Conservation (phyloP, 1,140 invertebrate species). For the Zeugodacus cucurbitae region DNA sequence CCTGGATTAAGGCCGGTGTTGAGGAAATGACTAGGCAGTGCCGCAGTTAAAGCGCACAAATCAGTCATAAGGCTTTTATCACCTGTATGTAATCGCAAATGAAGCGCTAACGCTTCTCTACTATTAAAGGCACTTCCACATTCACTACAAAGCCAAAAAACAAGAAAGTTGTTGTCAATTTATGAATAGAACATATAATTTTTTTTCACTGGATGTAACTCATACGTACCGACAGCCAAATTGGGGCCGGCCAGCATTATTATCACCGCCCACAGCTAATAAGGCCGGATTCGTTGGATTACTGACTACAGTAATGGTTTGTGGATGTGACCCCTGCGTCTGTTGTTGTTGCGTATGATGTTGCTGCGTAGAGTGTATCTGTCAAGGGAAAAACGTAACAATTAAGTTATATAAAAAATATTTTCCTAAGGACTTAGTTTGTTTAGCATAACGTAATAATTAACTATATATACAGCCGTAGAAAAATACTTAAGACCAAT, state of each 20-base stretch:
- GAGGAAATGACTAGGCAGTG: conserved; percentile 75
- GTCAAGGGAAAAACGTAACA: background rate
- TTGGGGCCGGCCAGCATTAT: conserved; percentile 58
- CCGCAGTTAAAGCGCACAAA: conserved; percentile 82
- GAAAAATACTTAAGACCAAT: too few relatives aligned
- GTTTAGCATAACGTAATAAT: too few relatives aligned
- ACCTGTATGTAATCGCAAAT: conserved; percentile 83
- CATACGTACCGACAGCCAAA: conserved; percentile 66
- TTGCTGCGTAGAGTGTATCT: conserved; percentile 45
- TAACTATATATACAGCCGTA: too few relatives aligned
- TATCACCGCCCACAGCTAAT: conserved; percentile 59
- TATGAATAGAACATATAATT: background rate
- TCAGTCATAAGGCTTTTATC: conserved; percentile 87
- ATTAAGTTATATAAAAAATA: too few relatives aligned
- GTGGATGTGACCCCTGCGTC: conserved; percentile 65
- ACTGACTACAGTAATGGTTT: conserved; percentile 64
- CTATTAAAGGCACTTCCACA: conserved; percentile 75
- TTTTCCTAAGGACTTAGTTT: too few relatives aligned
- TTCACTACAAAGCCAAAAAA: conserved; percentile 66
- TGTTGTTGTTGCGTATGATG: conserved; percentile 52
- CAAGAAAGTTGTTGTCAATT: background rate
- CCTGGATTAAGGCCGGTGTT: conserved; percentile 69
- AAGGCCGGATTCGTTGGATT: conserved; percentile 61
- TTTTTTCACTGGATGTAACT: background rate
- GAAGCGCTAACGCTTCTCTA: conserved; percentile 80